These are phyloP conservation scores for Agrotis exclamationis DNA, from an alignment of 2,888 invertebrate species.

Conservation along the genomic window DNA sequence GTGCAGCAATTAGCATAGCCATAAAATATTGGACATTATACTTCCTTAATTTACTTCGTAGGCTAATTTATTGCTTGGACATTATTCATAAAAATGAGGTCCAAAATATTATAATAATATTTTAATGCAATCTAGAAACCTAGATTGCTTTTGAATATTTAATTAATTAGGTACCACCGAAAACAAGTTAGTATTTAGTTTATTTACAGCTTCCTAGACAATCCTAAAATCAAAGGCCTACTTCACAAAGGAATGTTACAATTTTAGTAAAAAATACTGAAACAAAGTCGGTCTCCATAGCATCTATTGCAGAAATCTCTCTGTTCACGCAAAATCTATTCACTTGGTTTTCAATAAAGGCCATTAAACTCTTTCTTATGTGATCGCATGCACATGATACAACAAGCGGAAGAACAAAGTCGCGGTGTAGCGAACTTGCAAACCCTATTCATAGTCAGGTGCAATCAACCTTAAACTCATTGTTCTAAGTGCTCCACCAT, in stretches of 20 bases:
- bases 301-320: slow-evolving; percentile 36
- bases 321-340: slow-evolving; percentile 51
- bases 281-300: slow-evolving; percentile 13
- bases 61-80: slow-evolving; percentile 7
- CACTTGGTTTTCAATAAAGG: slow-evolving; percentile 67
- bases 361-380: slow-evolving; percentile 75
- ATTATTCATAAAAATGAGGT: slow-evolving; percentile 8
- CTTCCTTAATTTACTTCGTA: slow-evolving; percentile 24
- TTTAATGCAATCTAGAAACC: slow-evolving; percentile 26
- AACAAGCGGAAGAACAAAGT: slow-evolving; percentile 79
- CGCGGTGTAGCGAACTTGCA: slow-evolving; percentile 74
- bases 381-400: slow-evolving; percentile 76
- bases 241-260: slow-evolving; percentile 11
- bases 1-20: slow-evolving; percentile 31
- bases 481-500: slow-evolving; percentile 77
- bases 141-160: slow-evolving; percentile 10
- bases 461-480: slow-evolving; percentile 88
- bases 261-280: slow-evolving; percentile 11
- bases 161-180: not conserved
- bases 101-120: slow-evolving; percentile 11
- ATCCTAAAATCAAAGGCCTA: not conserved
- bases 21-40: slow-evolving; percentile 29
- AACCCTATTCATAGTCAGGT: slow-evolving; percentile 83
- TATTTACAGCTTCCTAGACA: not conserved
- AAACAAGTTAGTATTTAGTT: not conserved